A percentile compares a stretch with the other conserved stretches of the same genome.
Conservation (phyloP, 2,113 vertebrate genomes). For the Meleagris gallopavo region DNA sequence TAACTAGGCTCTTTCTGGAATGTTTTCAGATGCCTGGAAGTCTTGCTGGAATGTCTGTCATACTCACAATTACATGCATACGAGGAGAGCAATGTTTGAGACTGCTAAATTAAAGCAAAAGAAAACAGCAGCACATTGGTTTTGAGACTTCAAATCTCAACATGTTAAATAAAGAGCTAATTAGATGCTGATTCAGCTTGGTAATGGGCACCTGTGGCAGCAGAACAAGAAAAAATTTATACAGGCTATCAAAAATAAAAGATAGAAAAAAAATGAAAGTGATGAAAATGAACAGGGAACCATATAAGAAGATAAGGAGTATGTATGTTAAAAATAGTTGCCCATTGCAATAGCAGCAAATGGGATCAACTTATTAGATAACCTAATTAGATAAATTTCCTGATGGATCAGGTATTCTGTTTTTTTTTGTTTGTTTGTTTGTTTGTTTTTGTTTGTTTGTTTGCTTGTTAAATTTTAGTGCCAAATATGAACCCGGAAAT, state of each 20-base stretch:
- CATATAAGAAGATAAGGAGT: constrained; percentile 72
- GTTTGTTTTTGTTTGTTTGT: not conserved
- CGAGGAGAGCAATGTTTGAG: not conserved
- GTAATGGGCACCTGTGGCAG: not conserved
- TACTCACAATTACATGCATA: constrained; percentile 46
- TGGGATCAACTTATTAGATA: constrained; percentile 44
- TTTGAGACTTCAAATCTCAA: not conserved
- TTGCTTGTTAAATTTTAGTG: not conserved
- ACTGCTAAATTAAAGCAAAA: constrained; percentile 19
- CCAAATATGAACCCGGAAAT: not conserved
- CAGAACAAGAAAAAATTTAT: constrained; percentile 38
- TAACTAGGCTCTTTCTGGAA: constrained; percentile 46
- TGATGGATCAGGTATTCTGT: not conserved
- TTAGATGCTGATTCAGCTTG: not conserved
- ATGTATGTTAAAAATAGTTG: constrained; percentile 6
- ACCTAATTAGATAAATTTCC: constrained; percentile 33
- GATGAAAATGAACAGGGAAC: constrained; percentile 21
- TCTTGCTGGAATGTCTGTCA: constrained; percentile 65
- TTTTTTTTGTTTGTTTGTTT: not conserved
- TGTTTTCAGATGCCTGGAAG: constrained; percentile 34
- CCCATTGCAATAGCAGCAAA: constrained; percentile 26
- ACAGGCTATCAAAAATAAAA: not conserved
- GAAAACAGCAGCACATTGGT: not conserved
- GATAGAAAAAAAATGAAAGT: not conserved
- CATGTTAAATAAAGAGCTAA: not conserved